These are phyloP conservation scores for Hippocampus guttulatus DNA, from an alignment of 2,113 vertebrate genomes.

Conservation along the genomic window DNA sequence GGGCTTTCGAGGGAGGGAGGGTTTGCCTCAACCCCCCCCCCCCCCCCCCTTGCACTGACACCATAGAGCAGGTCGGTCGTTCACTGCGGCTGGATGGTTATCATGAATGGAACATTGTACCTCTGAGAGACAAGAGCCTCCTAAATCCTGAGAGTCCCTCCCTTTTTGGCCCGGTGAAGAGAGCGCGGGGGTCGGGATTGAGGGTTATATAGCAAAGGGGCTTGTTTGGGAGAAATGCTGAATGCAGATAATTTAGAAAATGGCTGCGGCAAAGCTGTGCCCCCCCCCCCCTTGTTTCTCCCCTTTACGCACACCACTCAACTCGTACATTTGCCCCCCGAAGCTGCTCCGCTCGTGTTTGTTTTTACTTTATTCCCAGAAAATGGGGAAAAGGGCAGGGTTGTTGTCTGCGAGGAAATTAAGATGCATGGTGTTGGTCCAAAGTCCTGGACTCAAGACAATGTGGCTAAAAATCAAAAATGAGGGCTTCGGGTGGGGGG, in stretches of 20 bases:
- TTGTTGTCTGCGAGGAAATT: conserved; percentile 33
- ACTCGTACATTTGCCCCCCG: conserved; percentile 31
- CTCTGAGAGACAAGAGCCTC: conserved; percentile 55
- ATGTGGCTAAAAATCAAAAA: conserved; percentile 17
- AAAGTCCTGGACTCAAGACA: conserved; percentile 15
- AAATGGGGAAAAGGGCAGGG: conserved; percentile 9
- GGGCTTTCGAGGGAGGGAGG: not conserved
- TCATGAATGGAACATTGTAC: conserved; percentile 72
- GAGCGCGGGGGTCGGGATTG: conserved; percentile 7
- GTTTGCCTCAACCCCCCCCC: conserved; percentile 35
- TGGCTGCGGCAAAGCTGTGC: conserved; percentile 64
- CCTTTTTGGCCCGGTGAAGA: conserved; percentile 29
- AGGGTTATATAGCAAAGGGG: not conserved
- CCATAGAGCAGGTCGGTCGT: conserved; percentile 39
- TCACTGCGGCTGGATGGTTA: conserved; percentile 27
- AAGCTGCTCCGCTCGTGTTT: conserved; percentile 66
- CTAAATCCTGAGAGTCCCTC: conserved; percentile 54
- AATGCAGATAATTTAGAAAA: conserved; percentile 71
- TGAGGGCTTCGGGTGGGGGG: not conserved
- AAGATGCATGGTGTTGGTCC: conserved; percentile 49
- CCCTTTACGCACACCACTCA: conserved; percentile 17
- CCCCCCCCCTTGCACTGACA: conserved; percentile 22
- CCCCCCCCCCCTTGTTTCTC: conserved; percentile 7
- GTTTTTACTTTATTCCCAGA: conserved; percentile 76
- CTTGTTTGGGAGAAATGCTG: conserved; percentile 53